phyloP scores from a whole-genome alignment of 1,140 invertebrate genomes.

The Aphis gossypii region DNA sequence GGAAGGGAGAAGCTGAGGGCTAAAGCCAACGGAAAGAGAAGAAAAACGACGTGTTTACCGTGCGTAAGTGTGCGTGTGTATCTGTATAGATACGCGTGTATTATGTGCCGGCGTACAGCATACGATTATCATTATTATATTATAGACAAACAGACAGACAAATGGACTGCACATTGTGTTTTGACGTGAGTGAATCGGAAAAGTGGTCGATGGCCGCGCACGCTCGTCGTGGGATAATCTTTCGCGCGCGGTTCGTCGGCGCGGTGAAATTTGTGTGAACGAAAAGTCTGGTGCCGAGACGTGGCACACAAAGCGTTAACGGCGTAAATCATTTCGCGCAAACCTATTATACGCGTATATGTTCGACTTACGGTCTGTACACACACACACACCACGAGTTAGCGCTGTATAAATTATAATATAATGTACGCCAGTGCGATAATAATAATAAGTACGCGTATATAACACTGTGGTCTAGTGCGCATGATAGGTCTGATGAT shows the following conservation, averaged over 20 bases:
- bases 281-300: background rate
- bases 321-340: background rate
- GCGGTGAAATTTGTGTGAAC: slow-evolving; percentile 36
- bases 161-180: slow-evolving; percentile 49
- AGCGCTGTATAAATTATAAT: background rate
- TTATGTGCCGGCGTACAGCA: background rate
- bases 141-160: slow-evolving; percentile 50
- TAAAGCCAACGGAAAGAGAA: background rate
- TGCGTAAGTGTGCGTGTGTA: background rate
- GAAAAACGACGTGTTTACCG: background rate
- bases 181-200: slow-evolving; percentile 51
- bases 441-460: too few relatives aligned
- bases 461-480: too few relatives aligned
- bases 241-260: background rate
- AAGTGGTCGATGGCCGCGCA: slow-evolving; percentile 41
- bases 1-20: background rate
- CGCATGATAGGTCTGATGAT: too few relatives aligned
- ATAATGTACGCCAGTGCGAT: background rate
- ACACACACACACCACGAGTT: too few relatives aligned
- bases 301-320: background rate
- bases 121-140: slow-evolving; percentile 48
- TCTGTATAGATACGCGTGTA: too few relatives aligned
- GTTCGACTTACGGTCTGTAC: background rate
- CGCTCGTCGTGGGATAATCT: slow-evolving; percentile 49
- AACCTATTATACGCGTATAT: background rate